Evolutionary conservation across 2,797 vertebrate species (phyloP).

Genomic region (Buceros bicornis): DNA sequence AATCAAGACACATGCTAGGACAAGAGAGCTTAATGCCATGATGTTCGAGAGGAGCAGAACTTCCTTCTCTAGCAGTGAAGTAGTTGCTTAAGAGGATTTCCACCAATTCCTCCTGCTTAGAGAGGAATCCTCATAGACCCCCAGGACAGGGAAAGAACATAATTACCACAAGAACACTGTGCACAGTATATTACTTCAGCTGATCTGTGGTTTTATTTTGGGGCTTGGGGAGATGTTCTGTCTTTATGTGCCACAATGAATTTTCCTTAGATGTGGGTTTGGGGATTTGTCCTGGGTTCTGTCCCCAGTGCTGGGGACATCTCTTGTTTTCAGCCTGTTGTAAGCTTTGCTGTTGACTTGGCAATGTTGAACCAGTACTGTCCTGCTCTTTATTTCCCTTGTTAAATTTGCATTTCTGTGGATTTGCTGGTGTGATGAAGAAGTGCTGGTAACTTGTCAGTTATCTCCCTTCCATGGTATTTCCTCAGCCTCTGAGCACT

Average conservation of each 20-base stretch:
- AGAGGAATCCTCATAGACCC: background rate
- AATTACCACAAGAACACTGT: fast-evolving
- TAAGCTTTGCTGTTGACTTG: background rate
- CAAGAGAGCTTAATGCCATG: background rate
- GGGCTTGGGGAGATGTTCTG: background rate
- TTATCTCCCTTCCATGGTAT: background rate
- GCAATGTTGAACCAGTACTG: background rate
- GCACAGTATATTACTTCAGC: fast-evolving
- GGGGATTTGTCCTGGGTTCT: background rate
- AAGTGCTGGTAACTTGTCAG: background rate
- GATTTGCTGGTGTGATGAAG: background rate
- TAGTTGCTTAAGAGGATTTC: background rate
- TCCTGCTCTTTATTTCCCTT: background rate
- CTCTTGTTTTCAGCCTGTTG: background rate
- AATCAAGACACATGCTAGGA: fast-evolving
- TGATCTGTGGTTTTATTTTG: background rate
- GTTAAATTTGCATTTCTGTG: background rate
- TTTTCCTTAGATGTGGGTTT: background rate
- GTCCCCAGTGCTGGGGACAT: fast-evolving
- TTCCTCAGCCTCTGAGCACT: background rate
- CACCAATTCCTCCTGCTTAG: background rate
- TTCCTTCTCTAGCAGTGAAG: background rate
- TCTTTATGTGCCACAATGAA: fast-evolving
- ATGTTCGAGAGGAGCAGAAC: background rate
- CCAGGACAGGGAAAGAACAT: fast-evolving